Conservation (phyloP, 2,113 vertebrate genomes). For the Ondatra zibethicus region DNA sequence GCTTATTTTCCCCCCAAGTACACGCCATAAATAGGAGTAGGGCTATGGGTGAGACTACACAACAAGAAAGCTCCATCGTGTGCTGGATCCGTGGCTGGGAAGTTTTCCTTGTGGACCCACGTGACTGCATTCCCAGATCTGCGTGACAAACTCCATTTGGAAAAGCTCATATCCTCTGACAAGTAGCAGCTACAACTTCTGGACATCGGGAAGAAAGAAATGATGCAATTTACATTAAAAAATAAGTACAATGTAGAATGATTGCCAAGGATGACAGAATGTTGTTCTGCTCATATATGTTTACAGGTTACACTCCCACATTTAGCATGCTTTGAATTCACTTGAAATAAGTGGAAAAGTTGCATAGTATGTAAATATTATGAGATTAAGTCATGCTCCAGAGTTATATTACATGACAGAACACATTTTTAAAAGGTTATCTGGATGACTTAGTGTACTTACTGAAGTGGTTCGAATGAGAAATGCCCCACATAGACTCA, state of each 20-base stretch:
- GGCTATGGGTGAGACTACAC: background rate
- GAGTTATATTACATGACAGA: conserved; percentile 57
- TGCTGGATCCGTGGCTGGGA: background rate
- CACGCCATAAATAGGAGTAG: background rate
- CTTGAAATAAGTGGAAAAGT: background rate
- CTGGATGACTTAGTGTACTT: conserved; percentile 61
- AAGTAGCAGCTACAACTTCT: background rate
- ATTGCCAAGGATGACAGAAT: background rate
- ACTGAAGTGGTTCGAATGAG: background rate
- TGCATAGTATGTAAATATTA: background rate
- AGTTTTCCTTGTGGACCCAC: background rate
- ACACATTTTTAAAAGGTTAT: conserved; percentile 49
- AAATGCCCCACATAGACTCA: background rate
- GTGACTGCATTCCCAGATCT: background rate
- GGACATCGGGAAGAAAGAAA: background rate
- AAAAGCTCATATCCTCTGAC: rapidly evolving
- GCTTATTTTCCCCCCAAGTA: background rate
- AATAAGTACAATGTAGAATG: background rate
- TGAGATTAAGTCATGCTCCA: conserved; percentile 51
- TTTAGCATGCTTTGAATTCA: background rate
- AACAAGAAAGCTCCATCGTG: background rate
- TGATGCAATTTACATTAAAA: background rate
- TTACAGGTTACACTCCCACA: background rate
- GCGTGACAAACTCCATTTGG: background rate
- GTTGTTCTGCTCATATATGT: background rate